Evolutionary conservation across 2,888 invertebrate species (phyloP), one percentile per base, ranked within the genome.

Genomic region (Perizoma affinitatum): DNA sequence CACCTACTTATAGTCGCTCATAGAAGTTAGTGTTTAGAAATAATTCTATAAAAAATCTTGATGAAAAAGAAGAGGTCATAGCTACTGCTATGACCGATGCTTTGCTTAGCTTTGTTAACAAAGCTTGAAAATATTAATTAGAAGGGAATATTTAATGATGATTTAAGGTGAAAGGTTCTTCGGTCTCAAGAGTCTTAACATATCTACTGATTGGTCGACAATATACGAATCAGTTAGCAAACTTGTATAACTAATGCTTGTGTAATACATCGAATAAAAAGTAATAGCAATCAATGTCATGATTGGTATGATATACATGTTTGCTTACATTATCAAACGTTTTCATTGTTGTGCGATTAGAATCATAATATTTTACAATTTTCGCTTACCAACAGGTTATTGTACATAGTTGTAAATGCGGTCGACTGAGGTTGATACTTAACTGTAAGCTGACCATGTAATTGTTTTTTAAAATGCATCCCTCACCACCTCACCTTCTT

Each of bases 261-360:
- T 60, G 59, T 54, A 67, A 63, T 69, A 50, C 38, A 54, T 44
- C 47, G 49, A 63, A 61, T 54, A 58, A 61, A 65, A 65, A 61
- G 54, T 50, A 48, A 49, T 61, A 46, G 47, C 52, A 58, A 61
- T 55, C 47, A 61, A 53, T 68, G 63, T 63, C 60, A 56, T 54
- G 63, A 59, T 65, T 58, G 54, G 55, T 58, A 58, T 54, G 58
- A 54, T 67, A 41, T 51, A 63, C 65, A 62, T 67, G 63, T 61
- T 67, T 53, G 61, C 59, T 49, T 61, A 51, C 55, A 60, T 61
- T 58, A 53, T 43, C 36, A 22, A 46, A 49, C 44, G 53, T 75
- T 76, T 73, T 72, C 48, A 58, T 44, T 60, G 55, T 47, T 51
- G 42, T 46, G 34, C 22, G 22, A 49, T n/a, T 8, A 40, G 43